Evolutionary conservation across 2,888 invertebrate genomes (phyloP).

Genomic region (Trypoxylon attenuatum): DNA sequence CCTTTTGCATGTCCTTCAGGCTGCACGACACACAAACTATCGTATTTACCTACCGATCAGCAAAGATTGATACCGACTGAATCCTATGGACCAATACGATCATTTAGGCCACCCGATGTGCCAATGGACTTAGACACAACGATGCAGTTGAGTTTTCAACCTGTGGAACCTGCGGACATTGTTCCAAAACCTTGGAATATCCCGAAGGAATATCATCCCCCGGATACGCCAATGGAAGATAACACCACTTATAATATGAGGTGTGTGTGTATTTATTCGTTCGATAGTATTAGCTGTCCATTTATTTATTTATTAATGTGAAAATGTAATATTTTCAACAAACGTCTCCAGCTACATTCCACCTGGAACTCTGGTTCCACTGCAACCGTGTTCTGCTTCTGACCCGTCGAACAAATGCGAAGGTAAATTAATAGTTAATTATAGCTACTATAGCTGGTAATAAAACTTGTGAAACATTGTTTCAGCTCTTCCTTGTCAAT

Average conservation of each 20-base stretch:
- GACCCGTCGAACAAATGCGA: conserved; percentile 4
- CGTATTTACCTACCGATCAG: conserved; percentile 77
- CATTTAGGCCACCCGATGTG: conserved; percentile 75
- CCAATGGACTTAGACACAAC: conserved; percentile 77
- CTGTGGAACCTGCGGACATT: conserved; percentile 43
- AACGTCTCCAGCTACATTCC: conserved; percentile 60
- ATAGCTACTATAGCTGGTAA: too few relatives aligned
- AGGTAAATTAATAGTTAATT: background rate
- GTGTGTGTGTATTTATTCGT: conserved; percentile 23
- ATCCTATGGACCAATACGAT: conserved; percentile 76
- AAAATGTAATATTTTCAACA: background rate
- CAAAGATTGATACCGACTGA: conserved; percentile 73
- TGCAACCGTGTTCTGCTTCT: conserved; percentile 13
- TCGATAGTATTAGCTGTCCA: conserved; percentile 1
- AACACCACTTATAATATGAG: conserved; percentile 69
- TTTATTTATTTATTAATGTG: background rate
- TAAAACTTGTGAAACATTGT: background rate
- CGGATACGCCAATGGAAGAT: conserved; percentile 60
- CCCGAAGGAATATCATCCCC: conserved; percentile 52
- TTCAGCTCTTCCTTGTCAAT: background rate
- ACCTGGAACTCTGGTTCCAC: conserved; percentile 63
- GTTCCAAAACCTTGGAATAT: conserved; percentile 57
- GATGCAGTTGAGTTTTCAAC: conserved; percentile 76
- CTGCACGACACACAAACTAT: conserved; percentile 80
- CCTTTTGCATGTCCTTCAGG: too few relatives aligned